A percentile compares a stretch with the other conserved stretches of the same genome.
phyloP scores from a whole-genome alignment of 1,140 invertebrate genomes.

The Cydia amplana region DNA sequence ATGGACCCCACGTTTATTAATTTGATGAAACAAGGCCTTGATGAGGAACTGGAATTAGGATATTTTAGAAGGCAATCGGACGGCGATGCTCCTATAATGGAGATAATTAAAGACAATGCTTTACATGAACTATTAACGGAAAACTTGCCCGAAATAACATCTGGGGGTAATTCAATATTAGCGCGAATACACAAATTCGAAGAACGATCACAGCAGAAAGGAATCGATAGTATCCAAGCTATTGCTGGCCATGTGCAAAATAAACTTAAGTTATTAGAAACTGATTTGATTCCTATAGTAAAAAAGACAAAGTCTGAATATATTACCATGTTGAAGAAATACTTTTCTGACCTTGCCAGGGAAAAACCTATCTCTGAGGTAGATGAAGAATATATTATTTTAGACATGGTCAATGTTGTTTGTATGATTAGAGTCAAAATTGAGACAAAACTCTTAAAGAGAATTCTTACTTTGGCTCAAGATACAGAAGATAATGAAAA shows the following conservation, averaged over 20 bases:
- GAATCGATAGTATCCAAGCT: slow-evolving; percentile 4
- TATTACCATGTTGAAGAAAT: neutral
- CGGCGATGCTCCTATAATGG: neutral
- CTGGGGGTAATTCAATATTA: neutral
- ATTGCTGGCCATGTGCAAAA: neutral
- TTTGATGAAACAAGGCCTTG: neutral
- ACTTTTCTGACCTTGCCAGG: neutral
- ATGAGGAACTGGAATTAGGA: neutral
- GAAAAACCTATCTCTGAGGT: neutral
- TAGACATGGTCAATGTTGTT: slow-evolving; percentile 32
- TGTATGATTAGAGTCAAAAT: neutral
- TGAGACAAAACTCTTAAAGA: neutral
- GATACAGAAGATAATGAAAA: neutral
- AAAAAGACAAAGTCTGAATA: neutral
- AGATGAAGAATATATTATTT: slow-evolving; percentile 33
- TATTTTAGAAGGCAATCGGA: neutral
- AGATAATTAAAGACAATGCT: neutral
- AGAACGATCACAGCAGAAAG: neutral
- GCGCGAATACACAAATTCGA: neutral
- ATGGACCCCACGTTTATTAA: neutral
- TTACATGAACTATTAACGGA: neutral
- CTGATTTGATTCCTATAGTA: slow-evolving; percentile 1
- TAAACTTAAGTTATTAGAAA: neutral
- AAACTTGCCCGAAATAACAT: neutral
- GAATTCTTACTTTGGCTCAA: neutral